Conservation (phyloP, 2,888 invertebrate species). For the Campoplex capitator region DNA sequence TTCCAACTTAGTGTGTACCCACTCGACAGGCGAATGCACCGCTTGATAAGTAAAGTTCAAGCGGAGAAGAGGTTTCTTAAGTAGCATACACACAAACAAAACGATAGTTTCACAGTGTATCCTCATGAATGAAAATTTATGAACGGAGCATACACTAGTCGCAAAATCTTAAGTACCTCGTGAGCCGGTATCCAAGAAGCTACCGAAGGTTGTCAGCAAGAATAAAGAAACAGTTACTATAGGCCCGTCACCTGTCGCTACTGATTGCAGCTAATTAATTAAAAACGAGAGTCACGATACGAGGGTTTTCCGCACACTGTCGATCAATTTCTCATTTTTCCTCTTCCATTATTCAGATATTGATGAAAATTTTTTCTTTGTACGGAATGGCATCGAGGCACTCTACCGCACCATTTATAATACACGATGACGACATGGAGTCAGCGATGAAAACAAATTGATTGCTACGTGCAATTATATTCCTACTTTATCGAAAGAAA, state of each 20-base stretch:
- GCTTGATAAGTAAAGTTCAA: conserved; percentile 76
- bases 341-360: background rate
- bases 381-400: background rate
- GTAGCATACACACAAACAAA: conserved; percentile 42
- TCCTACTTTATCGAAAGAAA: background rate
- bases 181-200: background rate
- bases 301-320: conserved; percentile 12
- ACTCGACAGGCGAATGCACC: conserved; percentile 75
- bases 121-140: conserved; percentile 80
- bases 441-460: background rate
- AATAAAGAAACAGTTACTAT: conserved; percentile 31
- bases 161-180: conserved; percentile 28
- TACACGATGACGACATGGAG: background rate
- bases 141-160: conserved; percentile 68
- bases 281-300: conserved; percentile 12
- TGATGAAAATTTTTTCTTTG: background rate
- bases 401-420: background rate
- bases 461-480: background rate
- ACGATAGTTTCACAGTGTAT: conserved; percentile 35
- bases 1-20: conserved; percentile 36
- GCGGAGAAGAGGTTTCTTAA: conserved; percentile 74
- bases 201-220: conserved; percentile 15
- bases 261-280: conserved; percentile 31
- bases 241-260: conserved; percentile 18
- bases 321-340: conserved; percentile 27